A percentile compares a stretch with the other conserved stretches of the same genome.
phyloP scores from a whole-genome alignment of 2,113 vertebrate genomes.

The Odontesthes bonariensis region DNA sequence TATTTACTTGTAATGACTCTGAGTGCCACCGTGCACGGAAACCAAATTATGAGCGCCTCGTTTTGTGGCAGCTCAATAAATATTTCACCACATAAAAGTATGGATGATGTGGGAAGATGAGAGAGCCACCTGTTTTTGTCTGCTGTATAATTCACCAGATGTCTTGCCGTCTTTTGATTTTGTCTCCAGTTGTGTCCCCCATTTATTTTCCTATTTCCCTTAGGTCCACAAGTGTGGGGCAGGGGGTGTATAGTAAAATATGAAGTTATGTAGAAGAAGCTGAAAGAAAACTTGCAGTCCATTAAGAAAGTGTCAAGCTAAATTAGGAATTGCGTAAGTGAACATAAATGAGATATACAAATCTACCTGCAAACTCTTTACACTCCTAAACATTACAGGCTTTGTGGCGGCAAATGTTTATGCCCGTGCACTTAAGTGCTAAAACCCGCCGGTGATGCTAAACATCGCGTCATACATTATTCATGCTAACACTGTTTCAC shows the following conservation, averaged over 20 bases:
- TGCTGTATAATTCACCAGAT: slow-evolving; percentile 62
- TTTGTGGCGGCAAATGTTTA: neutral
- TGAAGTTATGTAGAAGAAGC: slow-evolving; percentile 4
- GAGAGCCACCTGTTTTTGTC: slow-evolving; percentile 69
- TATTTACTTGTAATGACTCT: slow-evolving; percentile 71
- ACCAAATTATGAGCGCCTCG: slow-evolving; percentile 62
- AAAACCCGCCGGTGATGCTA: neutral
- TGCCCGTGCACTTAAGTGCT: slow-evolving; percentile 14
- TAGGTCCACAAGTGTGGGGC: neutral
- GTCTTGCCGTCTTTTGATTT: slow-evolving; percentile 37
- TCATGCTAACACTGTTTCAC: slow-evolving; percentile 15
- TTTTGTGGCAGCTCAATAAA: slow-evolving; percentile 71
- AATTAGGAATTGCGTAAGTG: slow-evolving; percentile 31
- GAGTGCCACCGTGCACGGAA: slow-evolving; percentile 62
- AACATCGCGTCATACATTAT: slow-evolving; percentile 25
- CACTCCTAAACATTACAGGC: neutral
- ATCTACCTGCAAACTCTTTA: neutral
- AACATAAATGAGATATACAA: slow-evolving; percentile 16
- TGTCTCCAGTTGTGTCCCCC: neutral
- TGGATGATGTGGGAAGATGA: slow-evolving; percentile 49
- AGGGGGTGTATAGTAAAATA: neutral
- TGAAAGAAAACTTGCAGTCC: slow-evolving; percentile 11
- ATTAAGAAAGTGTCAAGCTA: neutral
- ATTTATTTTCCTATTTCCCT: slow-evolving; percentile 34
- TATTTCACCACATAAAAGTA: slow-evolving; percentile 65